Base-by-base conservation (phyloP, 2,888 invertebrate species). In the Archips crataeganus region DNA sequence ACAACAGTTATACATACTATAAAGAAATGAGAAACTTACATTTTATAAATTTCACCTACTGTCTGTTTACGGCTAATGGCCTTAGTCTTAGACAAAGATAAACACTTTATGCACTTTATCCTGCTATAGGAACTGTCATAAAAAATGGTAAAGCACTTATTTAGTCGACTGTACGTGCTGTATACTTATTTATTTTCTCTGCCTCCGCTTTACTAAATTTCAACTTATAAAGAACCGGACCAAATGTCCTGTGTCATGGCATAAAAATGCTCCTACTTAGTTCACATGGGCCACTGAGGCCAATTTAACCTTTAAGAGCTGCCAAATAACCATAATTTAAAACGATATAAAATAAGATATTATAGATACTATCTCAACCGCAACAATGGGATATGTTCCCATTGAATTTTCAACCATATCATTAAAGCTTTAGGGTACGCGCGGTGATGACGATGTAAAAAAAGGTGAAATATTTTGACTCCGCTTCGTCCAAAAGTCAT, bases 381-480 rank as follows among this genome's bases (percentile, higher is more conserved):
- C 51, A 63, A 60, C 69, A 59, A 64, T 49, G 59, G 54, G 47
- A 59, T 47, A 11, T 0, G 36, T 47, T 34, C 2, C 45, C 23
- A 34, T 45, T 42, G 10, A 6, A 74, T 45, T 69, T 11, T 70
- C 8, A 34, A 74, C 74, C 42, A 39, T 70, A 70, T 4, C 1
- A 0, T 0, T 5, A 36, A 23, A 10, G 8, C 8, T 34, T 65
- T 61, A 70, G 32, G 60, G 47, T 65, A 2, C 54, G 2, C 0
- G 60, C 42, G 10, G 15, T 39, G 11, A 11, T 13, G 11, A n/a
- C 4, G 45, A 60, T 62, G 67, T 70, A 64, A 65, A 72, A 75
- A 76, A 76, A 65, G 39, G 68, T 70, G 71, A 74, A 80, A 80
- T 79, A 80, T 80, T 80, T 78, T 79, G 80, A 80, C 78, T 76